These are phyloP conservation scores for Platysternon megacephalum DNA, from an alignment of 2,113 vertebrate genomes.

Conservation along the genomic window DNA sequence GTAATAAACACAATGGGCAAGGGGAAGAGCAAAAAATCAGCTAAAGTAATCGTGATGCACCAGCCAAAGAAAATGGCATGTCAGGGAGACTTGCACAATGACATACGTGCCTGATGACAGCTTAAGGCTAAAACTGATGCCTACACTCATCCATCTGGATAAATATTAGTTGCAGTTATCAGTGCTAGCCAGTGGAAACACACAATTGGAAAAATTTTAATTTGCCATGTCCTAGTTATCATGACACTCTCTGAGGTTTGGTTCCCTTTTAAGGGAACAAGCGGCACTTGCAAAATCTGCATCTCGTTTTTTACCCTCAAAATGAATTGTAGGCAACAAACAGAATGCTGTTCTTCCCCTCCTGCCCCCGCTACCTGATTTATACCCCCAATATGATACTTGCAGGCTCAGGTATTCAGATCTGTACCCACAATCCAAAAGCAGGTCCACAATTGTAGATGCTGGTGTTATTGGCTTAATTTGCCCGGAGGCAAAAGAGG, in stretches of 20 bases:
- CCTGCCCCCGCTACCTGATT: too few species aligned
- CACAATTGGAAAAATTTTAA: constrained; percentile 32
- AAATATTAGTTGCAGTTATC: constrained; percentile 62
- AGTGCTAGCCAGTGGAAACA: constrained; percentile 21
- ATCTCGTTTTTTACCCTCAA: not conserved
- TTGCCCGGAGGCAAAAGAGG: not conserved
- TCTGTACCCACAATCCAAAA: not conserved
- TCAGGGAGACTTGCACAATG: constrained; percentile 46
- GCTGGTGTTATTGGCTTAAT: rapidly evolving
- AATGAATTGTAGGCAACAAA: not conserved
- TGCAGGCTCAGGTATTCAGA: not conserved
- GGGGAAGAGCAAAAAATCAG: constrained; percentile 12
- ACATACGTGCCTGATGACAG: constrained; percentile 50
- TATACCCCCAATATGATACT: not conserved
- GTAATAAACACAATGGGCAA: constrained; percentile 21
- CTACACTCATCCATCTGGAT: constrained; percentile 27
- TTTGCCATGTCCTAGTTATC: not conserved
- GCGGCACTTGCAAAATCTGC: not conserved
- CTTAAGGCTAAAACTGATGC: constrained; percentile 40
- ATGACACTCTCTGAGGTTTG: not conserved
- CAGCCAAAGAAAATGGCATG: constrained; percentile 7
- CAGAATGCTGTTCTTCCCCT: not conserved
- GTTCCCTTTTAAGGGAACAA: not conserved
- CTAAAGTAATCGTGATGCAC: constrained; percentile 35
- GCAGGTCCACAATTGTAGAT: not conserved